Base-by-base conservation (phyloP, 2,797 vertebrate species). In the Danionella dracula region DNA sequence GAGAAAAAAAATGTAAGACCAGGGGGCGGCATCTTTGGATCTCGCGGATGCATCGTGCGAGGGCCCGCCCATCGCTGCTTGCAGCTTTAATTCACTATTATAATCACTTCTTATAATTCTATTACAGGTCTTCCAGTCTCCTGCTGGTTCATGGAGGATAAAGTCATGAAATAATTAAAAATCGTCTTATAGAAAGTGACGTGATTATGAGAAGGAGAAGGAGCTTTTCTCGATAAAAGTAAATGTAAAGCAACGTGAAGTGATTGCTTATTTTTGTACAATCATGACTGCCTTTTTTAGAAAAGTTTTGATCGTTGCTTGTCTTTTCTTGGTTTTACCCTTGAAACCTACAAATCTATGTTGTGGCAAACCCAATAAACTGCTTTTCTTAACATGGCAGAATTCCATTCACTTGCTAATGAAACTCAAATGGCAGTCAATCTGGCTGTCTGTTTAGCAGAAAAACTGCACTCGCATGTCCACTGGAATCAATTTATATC, bases 401-500 rank as follows among this genome's bases (percentile, higher is more conserved):
- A 50, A 40, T 50, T 46, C 38, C 15, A 19, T 57, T 42, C 19
- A 38, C 13, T 4, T 34, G n/a, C 11, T 19, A 50, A 16, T 21
- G 4, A 13, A 40, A n/a, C n/a, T n/a, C n/a, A n/a, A n/a, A n/a
- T n/a, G n/a, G n/a, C 46, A 23, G 57, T 60, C 44, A 46, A 60
- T 11, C 10, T 12, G 15, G 8, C 38, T 44, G 38, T 51, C 12
- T 12, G 21, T 13, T 41, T 13, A 4, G 15, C n/a, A 8, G 5
- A 60, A 9, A 17, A 35, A 2, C 10, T 5, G n/a, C 4, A 41
- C n/a, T 1, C 37, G 19, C 15, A 1, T 13, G 50, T 54, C 29
- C 19, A 23, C 37, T 13, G 21, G 19, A 55, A 27, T 40, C 20
- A 23, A 40, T 9, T 4, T 4, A 37, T 2, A n/a, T n/a, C n/a